Percentiles rank a stretch among this genome's conserved stretches.
phyloP scores from a whole-genome alignment of 2,113 vertebrate species.

The Helogale parvula region DNA sequence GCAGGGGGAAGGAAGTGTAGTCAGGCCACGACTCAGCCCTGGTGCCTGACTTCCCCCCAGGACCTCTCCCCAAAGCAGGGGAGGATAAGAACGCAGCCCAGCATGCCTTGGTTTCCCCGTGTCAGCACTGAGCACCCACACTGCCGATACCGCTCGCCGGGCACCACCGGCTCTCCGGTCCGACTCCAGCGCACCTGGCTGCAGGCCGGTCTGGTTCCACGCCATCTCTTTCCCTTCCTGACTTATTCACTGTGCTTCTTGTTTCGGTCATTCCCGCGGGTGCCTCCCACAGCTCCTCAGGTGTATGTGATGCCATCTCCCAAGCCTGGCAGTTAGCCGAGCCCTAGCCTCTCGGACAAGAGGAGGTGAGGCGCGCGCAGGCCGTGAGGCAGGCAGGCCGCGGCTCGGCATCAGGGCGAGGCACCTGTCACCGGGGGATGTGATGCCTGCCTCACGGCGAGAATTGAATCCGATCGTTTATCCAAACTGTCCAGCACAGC shows the following conservation, averaged over 20 bases:
- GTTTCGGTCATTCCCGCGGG: fast-evolving
- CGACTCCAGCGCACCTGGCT: fast-evolving
- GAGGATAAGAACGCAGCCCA: fast-evolving
- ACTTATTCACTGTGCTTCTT: fast-evolving
- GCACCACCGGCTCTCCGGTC: neutral
- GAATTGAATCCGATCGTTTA: too few species aligned
- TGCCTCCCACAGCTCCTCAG: fast-evolving
- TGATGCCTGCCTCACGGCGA: fast-evolving
- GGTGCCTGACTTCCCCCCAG: fast-evolving
- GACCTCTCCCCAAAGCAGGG: neutral
- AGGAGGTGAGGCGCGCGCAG: fast-evolving
- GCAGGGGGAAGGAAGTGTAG: neutral
- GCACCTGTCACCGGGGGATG: too few species aligned
- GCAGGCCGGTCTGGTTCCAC: fast-evolving
- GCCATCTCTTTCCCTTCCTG: neutral
- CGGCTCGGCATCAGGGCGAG: fast-evolving
- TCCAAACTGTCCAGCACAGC: neutral
- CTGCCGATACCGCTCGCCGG: fast-evolving
- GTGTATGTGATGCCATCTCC: neutral
- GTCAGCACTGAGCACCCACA: fast-evolving
- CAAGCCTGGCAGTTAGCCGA: neutral
- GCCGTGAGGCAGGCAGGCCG: fast-evolving
- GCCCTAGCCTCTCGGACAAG: neutral
- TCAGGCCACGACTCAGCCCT: neutral
- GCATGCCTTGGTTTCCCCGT: neutral